Evolutionary conservation across 2,113 vertebrate species (phyloP), one percentile per base, ranked within the genome.

Genomic region (Marmota flaviventris): DNA sequence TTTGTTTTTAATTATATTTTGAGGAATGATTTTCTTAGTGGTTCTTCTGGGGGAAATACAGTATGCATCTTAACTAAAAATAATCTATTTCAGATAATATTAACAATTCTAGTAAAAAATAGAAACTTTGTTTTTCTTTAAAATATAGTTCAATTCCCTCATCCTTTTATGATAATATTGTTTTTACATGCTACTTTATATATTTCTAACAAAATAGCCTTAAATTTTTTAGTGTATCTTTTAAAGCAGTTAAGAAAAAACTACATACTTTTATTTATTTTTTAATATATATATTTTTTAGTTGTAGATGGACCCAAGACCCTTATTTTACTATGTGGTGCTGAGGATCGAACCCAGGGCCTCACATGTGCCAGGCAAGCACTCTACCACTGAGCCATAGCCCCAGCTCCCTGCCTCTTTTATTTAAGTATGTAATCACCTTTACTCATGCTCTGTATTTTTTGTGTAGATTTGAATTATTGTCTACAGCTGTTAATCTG

Each of bases 1-100:
- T 67, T 77, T 75, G 5, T 27, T 89, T 91, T 85, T 67, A 92
- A 73, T 96, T 91, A 63, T 85, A 85, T 48, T 89, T 87, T 92
- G 37, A 67, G 53, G 42, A 77, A 79, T 78, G 24, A 32, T 73
- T 94, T 91, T 63, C 48, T 94, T 94, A 83, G 51, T 65, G 14
- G 14, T 83, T 92, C 8, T 72, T 92, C 63, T 88, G 42, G 56
- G 37, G 16, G 5, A 89, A 85, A 72, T 89, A 83, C 24, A 83
- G 81, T 65, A 78, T 77, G 8, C 13, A 56, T 92, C 34, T 92
- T 84, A 94, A 94, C 42, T 84, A 53, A 92, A 90, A 84, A 65
- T 10, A 73, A 39, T 84, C n/a, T 78, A 58, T 58, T 94, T 84
- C 18, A 79, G 18, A 78, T 78, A 85, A 65, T 85, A n/a, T n/a